phyloP scores from a whole-genome alignment of 2,888 invertebrate species.

The Dryocosmus kuriphilus region DNA sequence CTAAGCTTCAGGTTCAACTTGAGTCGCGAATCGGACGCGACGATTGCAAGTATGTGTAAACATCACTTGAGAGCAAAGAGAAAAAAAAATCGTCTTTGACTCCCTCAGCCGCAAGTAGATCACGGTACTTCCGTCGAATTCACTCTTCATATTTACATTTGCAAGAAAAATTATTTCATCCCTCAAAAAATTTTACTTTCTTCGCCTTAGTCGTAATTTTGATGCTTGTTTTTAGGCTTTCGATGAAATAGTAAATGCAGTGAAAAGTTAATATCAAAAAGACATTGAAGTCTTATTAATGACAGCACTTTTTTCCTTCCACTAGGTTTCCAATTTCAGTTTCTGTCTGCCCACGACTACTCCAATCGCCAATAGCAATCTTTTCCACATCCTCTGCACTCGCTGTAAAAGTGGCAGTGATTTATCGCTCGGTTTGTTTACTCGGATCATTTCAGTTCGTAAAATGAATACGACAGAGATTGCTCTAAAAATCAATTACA shows the following conservation, averaged over 20 bases:
- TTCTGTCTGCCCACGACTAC: slow-evolving; percentile 35
- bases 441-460: slow-evolving; percentile 33
- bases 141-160: neutral
- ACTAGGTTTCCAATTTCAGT: slow-evolving; percentile 36
- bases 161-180: neutral
- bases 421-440: slow-evolving; percentile 40
- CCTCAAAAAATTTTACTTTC: neutral
- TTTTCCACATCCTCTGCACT: slow-evolving; percentile 38
- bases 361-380: slow-evolving; percentile 37
- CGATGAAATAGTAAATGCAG: neutral
- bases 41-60: slow-evolving; percentile 9
- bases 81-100: neutral
- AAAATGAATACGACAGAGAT: slow-evolving; percentile 24
- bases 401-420: slow-evolving; percentile 38
- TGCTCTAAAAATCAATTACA: slow-evolving; percentile 20
- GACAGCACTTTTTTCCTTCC: slow-evolving; percentile 13
- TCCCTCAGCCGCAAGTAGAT: neutral
- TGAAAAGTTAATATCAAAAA: neutral
- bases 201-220: neutral
- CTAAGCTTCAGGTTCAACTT: neutral
- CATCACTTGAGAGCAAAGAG: neutral
- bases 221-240: neutral
- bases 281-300: slow-evolving; percentile 29
- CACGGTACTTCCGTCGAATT: neutral
- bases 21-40: neutral